Evolutionary conservation across 2,797 vertebrate species (phyloP).

Genomic region (Enteromius radiatus): DNA sequence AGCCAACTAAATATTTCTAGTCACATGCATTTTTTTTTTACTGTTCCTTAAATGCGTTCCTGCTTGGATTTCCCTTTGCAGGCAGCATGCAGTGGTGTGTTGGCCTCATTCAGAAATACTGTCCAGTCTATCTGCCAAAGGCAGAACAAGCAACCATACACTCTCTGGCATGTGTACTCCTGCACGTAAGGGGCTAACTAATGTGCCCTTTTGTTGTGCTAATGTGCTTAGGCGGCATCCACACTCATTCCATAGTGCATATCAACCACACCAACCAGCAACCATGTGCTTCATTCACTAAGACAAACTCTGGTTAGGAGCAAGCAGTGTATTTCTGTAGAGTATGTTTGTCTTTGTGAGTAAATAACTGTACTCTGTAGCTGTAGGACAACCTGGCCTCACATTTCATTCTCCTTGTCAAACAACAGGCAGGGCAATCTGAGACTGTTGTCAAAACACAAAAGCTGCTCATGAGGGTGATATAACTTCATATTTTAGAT

Average conservation of each 20-base stretch:
- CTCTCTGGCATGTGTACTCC: slow-evolving; percentile 34
- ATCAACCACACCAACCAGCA: background rate
- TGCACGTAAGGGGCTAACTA: slow-evolving; percentile 53
- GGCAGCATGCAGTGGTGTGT: background rate
- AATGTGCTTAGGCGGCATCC: slow-evolving; percentile 44
- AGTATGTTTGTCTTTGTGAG: background rate
- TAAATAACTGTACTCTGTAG: background rate
- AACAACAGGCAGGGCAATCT: background rate
- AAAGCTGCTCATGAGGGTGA: slow-evolving; percentile 6
- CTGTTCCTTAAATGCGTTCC: slow-evolving; percentile 8
- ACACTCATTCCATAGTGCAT: slow-evolving; percentile 14
- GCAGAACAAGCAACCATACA: slow-evolving; percentile 9
- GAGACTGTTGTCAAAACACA: slow-evolving; percentile 21
- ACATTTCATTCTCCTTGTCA: slow-evolving; percentile 29
- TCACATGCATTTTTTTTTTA: background rate
- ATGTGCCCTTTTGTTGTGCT: slow-evolving; percentile 55
- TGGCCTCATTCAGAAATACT: slow-evolving; percentile 22
- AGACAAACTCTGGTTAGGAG: background rate
- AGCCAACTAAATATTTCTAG: background rate
- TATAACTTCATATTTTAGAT: slow-evolving; percentile 6
- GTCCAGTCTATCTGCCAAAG: slow-evolving; percentile 17
- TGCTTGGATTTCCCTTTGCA: slow-evolving; percentile 4
- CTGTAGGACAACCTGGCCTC: background rate
- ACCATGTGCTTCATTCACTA: slow-evolving; percentile 12
- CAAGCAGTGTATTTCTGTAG: background rate